phyloP scores from a whole-genome alignment of 1,140 invertebrate genomes.

The Cyphomyrmex costatus region DNA sequence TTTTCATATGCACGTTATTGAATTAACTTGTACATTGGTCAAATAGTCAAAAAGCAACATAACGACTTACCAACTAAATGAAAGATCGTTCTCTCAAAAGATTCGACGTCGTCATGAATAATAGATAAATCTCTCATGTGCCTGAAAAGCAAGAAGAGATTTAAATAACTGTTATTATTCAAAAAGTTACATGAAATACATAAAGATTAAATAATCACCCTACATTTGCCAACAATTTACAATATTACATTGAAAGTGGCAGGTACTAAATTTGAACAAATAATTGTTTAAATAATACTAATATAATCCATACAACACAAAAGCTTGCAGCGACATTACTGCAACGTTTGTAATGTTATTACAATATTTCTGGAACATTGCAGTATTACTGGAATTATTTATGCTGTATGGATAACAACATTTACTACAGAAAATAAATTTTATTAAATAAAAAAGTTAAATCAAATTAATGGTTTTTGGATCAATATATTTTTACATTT shows the following conservation, averaged over 20 bases:
- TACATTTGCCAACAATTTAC: neutral
- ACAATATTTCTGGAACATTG: no score
- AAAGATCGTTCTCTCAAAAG: conserved; percentile 72
- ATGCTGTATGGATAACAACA: no score
- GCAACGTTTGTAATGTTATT: no score
- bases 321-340: no score
- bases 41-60: neutral
- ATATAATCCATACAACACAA: no score
- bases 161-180: conserved; percentile 16
- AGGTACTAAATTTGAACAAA: no score
- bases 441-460: no score
- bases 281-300: no score
- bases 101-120: conserved; percentile 80
- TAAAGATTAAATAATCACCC: neutral
- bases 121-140: conserved; percentile 20
- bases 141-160: conserved; percentile 23
- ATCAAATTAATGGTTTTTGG: no score
- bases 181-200: neutral
- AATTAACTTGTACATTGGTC: neutral
- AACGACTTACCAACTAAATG: conserved; percentile 74
- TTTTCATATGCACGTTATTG: neutral
- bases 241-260: neutral
- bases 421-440: no score
- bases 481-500: no score
- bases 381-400: no score